Base-by-base conservation (phyloP, 2,113 vertebrate genomes). In the Eulacestoma nigropectus region DNA sequence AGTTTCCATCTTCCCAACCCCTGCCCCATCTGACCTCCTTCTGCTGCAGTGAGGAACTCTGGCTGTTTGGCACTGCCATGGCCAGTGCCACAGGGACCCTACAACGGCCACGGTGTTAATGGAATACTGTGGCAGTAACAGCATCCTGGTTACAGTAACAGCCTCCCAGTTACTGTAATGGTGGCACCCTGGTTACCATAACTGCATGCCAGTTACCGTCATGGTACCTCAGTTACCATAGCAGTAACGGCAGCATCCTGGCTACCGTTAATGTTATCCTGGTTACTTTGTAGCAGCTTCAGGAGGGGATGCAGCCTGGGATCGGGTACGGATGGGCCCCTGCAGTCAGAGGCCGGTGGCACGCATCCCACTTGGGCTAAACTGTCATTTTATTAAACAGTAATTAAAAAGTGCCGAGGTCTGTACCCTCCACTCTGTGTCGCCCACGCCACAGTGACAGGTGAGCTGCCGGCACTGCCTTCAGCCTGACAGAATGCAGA, bases 301-400 rank as follows among this genome's bases (percentile, higher is more conserved):
- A 4, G 10, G n/a, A 59, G 4, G 3, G 3, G 41, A 21, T 4
- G 3, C 5, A 18, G 55, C 23, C 35, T 32, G 1, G 13, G 13
- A 27, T 27, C 1, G 0, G 0, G 22, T 8, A 37, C 42, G 42
- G 67, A 52, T 4, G 3, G 32, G 35, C 22, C 52, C 60, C 30
- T 6, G 21, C 32, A 60, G 19, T 37, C 82, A 78, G 52, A 89
- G 11, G 39, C 55, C 1, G 0, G 29, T 1, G 2, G 53, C 64
- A 50, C 7, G 2, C 46, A 39, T 4, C 67, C 50, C 10, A 15
- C 67, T 72, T 6, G 2, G 84, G 84, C 63, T 39, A 10, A 93
- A 93, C 37, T 33, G 67, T 86, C n/a, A 18, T 80, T 97, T 97
- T 96, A 97, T 97, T 97, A 96, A 96, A 96, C 86, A 86, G 95